Percentiles rank a stretch among this genome's conserved stretches.
Evolutionary conservation across 2,113 vertebrate species (phyloP).

Genomic region (Chloebia gouldiae): DNA sequence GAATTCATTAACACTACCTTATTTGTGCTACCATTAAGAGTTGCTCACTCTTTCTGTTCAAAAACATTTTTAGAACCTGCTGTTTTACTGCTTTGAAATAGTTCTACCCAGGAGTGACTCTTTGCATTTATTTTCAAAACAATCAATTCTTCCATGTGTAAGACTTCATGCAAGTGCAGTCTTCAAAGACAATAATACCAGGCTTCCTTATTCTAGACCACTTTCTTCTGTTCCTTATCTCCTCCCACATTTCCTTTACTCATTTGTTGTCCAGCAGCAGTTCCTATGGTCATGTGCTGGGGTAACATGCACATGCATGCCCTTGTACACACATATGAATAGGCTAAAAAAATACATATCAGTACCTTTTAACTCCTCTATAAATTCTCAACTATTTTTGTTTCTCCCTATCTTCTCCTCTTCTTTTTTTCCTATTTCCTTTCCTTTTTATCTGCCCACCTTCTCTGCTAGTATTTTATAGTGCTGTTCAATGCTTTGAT

Average conservation of each 20-base stretch:
- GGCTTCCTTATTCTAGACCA: not conserved
- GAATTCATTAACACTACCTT: not conserved
- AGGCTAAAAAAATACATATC: not conserved
- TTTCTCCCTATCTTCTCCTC: not conserved
- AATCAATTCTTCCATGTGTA: not conserved
- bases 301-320: not conserved
- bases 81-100: conserved; percentile 13
- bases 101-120: not conserved
- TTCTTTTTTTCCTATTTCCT: not conserved
- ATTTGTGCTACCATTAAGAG: not conserved
- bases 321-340: not conserved
- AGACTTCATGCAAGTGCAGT: not conserved
- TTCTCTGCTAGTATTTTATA: not conserved
- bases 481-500: not conserved
- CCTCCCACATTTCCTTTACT: not conserved
- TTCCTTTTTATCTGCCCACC: not conserved
- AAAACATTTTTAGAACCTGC: not conserved
- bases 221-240: not conserved
- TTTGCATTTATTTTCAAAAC: not conserved
- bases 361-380: not conserved
- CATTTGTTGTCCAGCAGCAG: not conserved
- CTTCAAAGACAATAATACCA: not conserved
- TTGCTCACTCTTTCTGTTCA: not conserved
- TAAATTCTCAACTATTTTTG: not conserved
- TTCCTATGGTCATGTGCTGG: not conserved